phyloP scores from a whole-genome alignment of 30 jellyfish, hydroid and myxozoan genomes.

The Aurelia sp. region DNA sequence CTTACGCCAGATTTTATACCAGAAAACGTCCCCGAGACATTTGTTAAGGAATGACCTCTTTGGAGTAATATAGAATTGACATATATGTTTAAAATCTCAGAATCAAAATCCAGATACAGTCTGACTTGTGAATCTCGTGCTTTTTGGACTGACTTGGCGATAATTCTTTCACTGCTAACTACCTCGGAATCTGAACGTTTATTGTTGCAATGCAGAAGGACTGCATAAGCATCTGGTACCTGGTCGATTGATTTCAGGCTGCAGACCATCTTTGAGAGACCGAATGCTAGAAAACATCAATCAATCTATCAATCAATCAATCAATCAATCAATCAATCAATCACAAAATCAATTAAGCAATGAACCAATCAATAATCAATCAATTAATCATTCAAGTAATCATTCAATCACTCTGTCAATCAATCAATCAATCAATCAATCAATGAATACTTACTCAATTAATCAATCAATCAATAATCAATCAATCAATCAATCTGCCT shows the following conservation, averaged over 20 bases:
- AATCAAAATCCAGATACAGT: slow-evolving; percentile 8
- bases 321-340: no score
- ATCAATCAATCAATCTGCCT: no score
- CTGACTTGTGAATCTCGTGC: neutral
- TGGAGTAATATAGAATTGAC: slow-evolving; percentile 20
- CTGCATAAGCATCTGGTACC: slow-evolving; percentile 2
- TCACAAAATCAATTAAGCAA: no score
- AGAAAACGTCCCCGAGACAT: neutral
- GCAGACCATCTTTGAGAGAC: slow-evolving; percentile 1
- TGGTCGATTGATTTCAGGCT: neutral
- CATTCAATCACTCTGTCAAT: no score
- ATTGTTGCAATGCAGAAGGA: neutral
- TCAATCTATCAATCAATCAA: no score
- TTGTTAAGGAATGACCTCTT: neutral
- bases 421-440: no score
- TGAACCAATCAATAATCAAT: no score
- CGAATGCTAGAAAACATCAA: slow-evolving; percentile 1
- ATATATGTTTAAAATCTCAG: neutral
- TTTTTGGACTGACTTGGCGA: neutral
- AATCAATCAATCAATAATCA: no score
- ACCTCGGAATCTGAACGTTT: no score
- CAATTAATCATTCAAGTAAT: no score
- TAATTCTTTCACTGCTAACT: neutral
- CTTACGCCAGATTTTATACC: neutral
- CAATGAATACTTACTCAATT: no score